Percentiles rank a stretch among this genome's conserved stretches.
Conservation (phyloP, 1,140 invertebrate genomes). For the Drosophila athabasca region DNA sequence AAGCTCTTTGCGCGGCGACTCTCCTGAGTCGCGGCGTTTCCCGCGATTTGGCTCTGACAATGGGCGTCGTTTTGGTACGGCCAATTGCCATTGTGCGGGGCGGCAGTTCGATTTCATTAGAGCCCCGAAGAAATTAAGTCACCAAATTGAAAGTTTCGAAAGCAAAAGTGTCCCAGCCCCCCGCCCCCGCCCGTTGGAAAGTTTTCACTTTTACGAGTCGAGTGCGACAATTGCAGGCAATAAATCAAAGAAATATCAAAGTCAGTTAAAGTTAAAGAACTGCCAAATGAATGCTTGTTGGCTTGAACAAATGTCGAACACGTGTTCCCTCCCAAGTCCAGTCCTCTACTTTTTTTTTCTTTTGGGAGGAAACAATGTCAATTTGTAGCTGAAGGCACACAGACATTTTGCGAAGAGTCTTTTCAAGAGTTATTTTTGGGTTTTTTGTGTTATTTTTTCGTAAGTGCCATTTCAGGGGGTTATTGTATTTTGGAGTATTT, state of each 20-base stretch:
- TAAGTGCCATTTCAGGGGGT: conserved; percentile 11
- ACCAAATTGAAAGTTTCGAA: conserved; percentile 75
- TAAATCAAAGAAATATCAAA: conserved; percentile 60
- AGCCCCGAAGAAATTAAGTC: conserved; percentile 73
- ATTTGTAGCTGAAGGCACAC: conserved; percentile 39
- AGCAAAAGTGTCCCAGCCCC: conserved; percentile 52
- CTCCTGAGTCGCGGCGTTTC: conserved; percentile 17
- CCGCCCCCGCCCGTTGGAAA: not conserved
- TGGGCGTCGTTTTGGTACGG: conserved; percentile 34
- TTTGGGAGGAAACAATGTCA: conserved; percentile 46
- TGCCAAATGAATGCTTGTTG: conserved; percentile 5
- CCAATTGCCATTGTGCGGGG: conserved; percentile 47
- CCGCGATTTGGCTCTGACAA: conserved; percentile 36
- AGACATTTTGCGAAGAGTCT: conserved; percentile 16
- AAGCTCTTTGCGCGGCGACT: conserved; percentile 20
- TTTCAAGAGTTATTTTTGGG: conserved; percentile 18
- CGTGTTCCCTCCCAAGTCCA: conserved; percentile 22
- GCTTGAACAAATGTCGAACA: conserved; percentile 18
- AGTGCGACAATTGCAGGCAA: conserved; percentile 59
- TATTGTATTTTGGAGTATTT: conserved; percentile 56
- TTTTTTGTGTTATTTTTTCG: too few species aligned
- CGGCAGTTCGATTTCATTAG: conserved; percentile 76
- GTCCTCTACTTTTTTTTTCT: conserved; percentile 2
- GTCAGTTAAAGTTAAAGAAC: conserved; percentile 41
- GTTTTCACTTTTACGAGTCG: conserved; percentile 66